Evolutionary conservation across 2,113 vertebrate species (phyloP).

Genomic region (Carettochelys insculpta): DNA sequence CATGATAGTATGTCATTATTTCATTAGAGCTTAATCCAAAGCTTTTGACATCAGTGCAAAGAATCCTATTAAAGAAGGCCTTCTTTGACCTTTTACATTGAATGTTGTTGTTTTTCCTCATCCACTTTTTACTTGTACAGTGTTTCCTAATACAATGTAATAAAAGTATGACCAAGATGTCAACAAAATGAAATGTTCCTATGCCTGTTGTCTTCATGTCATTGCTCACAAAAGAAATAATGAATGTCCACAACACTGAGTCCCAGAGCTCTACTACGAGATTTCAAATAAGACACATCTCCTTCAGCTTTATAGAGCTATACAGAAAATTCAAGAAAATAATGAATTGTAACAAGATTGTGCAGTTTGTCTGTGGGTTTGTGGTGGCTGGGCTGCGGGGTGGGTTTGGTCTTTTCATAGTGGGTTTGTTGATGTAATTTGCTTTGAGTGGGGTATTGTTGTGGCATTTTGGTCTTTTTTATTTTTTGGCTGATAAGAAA

Average conservation of each 20-base stretch:
- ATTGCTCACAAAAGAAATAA: neutral
- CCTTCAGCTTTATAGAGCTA: neutral
- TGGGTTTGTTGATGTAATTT: neutral
- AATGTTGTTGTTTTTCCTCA: neutral
- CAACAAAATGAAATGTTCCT: neutral
- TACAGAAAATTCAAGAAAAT: neutral
- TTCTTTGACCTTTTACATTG: neutral
- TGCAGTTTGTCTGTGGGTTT: neutral
- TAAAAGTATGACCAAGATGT: neutral
- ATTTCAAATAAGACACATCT: neutral
- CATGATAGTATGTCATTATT: neutral
- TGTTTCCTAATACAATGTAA: neutral
- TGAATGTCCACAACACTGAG: neutral
- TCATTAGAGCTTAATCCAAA: neutral
- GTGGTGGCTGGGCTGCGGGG: neutral
- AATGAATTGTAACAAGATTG: neutral
- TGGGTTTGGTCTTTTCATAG: neutral
- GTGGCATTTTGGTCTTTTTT: neutral
- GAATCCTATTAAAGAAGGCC: neutral
- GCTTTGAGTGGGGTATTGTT: neutral
- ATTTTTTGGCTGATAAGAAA: neutral
- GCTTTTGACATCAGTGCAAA: neutral
- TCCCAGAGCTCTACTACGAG: neutral
- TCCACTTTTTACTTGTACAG: neutral
- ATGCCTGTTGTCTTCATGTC: accelerated